phyloP scores from a whole-genome alignment of 2,113 vertebrate species.

The human region DNA sequence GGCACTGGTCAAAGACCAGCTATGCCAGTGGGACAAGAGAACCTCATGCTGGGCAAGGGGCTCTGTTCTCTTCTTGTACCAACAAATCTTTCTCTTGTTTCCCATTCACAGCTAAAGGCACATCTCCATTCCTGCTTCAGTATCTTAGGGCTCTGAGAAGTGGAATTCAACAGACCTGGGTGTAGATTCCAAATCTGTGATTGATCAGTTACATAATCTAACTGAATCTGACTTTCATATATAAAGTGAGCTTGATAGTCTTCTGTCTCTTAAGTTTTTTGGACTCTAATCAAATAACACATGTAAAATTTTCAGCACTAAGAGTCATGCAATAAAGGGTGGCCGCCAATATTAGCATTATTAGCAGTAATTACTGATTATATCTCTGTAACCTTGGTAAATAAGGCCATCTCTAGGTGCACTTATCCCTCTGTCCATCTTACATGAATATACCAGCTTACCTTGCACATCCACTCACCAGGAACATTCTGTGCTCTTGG shows the following conservation, averaged over 20 bases:
- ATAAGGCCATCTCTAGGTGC: rapidly evolving
- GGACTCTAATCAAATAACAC: background rate
- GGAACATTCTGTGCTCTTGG: background rate
- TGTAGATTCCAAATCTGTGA: background rate
- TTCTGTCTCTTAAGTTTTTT: background rate
- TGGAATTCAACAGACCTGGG: background rate
- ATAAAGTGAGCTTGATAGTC: background rate
- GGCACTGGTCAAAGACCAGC: too few relatives aligned
- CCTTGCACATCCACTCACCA: background rate
- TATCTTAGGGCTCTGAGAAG: background rate
- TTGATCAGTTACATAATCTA: background rate
- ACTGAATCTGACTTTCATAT: rapidly evolving
- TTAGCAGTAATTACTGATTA: background rate
- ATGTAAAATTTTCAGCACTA: background rate
- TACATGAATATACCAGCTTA: rapidly evolving
- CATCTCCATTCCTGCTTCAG: rapidly evolving
- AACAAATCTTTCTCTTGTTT: background rate
- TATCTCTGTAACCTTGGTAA: background rate
- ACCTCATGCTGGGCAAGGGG: background rate
- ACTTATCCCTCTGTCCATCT: rapidly evolving
- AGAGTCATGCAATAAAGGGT: rapidly evolving
- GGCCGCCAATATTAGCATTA: background rate
- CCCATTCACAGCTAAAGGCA: background rate
- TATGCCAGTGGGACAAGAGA: rapidly evolving
- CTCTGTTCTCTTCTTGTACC: background rate